Conservation (phyloP, 2,113 vertebrate genomes). For the Harpagus bidentatus region DNA sequence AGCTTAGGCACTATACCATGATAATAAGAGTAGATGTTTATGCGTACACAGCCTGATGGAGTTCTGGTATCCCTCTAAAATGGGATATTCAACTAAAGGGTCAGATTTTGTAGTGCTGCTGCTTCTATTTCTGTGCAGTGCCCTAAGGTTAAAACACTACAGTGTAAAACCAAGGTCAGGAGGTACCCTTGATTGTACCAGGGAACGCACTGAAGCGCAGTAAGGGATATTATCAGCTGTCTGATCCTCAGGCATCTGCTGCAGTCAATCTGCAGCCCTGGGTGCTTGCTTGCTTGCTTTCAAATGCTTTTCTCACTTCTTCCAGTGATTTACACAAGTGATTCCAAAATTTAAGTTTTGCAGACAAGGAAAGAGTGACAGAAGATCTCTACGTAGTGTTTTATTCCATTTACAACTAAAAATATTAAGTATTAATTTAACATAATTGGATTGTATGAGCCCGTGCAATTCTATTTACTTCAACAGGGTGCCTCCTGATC, state of each 20-base stretch:
- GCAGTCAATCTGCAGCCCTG: not conserved
- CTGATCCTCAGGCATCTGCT: not conserved
- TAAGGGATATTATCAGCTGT: not conserved
- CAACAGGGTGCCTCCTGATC: not conserved
- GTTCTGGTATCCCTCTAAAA: not conserved
- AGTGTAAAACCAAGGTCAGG: not conserved
- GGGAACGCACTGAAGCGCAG: not conserved
- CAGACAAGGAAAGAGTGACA: not conserved
- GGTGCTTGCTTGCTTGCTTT: not conserved
- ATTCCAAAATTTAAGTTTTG: not conserved
- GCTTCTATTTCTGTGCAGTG: not conserved
- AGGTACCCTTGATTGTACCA: not conserved
- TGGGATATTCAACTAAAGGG: not conserved
- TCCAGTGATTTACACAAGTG: not conserved
- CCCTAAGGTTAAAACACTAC: not conserved
- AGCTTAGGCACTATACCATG: not conserved
- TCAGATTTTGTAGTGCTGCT: not conserved
- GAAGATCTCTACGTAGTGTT: not conserved
- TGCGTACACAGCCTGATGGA: rapidly evolving
- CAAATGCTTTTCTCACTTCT: not conserved
- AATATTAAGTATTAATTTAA: not conserved
- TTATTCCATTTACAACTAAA: not conserved
- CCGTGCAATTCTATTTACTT: not conserved
- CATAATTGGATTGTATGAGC: not conserved
- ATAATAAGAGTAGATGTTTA: not conserved